A percentile compares a stretch with the other conserved stretches of the same genome.
Conservation (phyloP, 1,140 invertebrate genomes). For the Dolichoris vasculosae region DNA sequence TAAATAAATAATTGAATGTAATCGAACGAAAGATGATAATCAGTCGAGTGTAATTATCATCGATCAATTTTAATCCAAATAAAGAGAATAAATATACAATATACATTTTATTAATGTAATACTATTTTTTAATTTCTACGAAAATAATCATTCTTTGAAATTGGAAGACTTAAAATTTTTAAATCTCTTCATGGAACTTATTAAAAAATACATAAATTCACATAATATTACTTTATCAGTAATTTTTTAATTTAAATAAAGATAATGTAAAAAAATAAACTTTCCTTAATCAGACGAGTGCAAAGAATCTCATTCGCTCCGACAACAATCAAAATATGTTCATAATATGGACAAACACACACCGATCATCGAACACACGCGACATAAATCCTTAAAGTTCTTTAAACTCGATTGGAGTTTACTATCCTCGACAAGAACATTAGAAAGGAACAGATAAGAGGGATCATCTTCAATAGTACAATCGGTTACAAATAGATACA, state of each 20-base stretch:
- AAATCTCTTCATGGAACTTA: not conserved
- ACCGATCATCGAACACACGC: constrained; percentile 1
- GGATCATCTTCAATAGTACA: not conserved
- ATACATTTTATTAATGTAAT: not conserved
- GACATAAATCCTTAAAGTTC: not conserved
- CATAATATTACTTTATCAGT: not conserved
- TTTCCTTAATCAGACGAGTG: not conserved
- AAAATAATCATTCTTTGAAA: constrained; percentile 1
- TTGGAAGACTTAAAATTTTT: constrained; percentile 6
- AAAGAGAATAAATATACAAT: not conserved
- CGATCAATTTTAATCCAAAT: not conserved
- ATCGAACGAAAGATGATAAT: too few species aligned
- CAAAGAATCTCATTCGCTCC: not conserved
- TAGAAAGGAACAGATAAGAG: constrained; percentile 6
- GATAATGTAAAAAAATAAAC: not conserved
- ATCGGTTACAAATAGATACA: not conserved
- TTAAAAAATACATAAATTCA: not conserved
- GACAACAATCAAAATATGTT: not conserved
- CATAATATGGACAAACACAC: not conserved
- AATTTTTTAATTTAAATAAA: not conserved
- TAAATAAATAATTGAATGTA: too few species aligned
- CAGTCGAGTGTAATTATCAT: too few species aligned
- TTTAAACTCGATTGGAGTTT: not conserved
- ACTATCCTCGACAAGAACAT: not conserved
- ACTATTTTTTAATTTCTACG: not conserved